Base-by-base conservation (phyloP, 2,797 vertebrate genomes). In the Chelmon rostratus region DNA sequence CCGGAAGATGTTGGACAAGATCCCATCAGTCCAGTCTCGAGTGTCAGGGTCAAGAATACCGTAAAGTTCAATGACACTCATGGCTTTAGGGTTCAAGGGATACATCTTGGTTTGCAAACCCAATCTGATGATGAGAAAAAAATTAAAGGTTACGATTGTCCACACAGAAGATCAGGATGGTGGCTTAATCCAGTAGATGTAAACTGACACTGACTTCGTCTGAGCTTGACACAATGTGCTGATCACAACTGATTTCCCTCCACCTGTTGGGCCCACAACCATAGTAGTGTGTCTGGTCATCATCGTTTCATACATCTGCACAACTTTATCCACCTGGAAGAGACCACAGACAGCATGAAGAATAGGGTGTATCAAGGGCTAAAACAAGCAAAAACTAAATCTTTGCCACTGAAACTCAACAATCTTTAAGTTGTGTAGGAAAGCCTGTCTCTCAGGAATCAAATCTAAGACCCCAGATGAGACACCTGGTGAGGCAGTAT, bases 241-340 rank as follows among this genome's bases (percentile, higher is more conserved):
- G 88, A 99, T 98, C 90, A 99, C 97, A 86, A 99, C 97, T 0
- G 98, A 97, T 91, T 99, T 99, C 73, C 98, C 98, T 28, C 98
- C 98, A 74, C 98, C 97, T 0, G 98, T 99, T 33, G 98, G 98
- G 56, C 98, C 98, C 69, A 99, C 98, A 73, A 99, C 89, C 98
- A 99, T 99, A 0, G 97, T 99, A 0, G 98, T 98, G 91, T 99
- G 98, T 75, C 97, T 96, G 69, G 97, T 99, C 90, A 99, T 93
- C 98, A 99, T 99, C 5, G 98, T 99, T 92, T 99, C 98, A 56
- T 97, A 99, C 96, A 99, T 95, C 89, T 99, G 98, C 59, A 99
- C 96, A 78, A 99, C 97, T 95, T 99, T 99, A 91, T 99, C 98
- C 89, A 98, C 97, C 98, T 99, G 84, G 76, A 83, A n/a, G n/a